Percentiles rank a stretch among this genome's conserved stretches.
These are phyloP conservation scores for Xyrichtys novacula DNA, from an alignment of 2,797 vertebrate genomes.

Conservation along the genomic window DNA sequence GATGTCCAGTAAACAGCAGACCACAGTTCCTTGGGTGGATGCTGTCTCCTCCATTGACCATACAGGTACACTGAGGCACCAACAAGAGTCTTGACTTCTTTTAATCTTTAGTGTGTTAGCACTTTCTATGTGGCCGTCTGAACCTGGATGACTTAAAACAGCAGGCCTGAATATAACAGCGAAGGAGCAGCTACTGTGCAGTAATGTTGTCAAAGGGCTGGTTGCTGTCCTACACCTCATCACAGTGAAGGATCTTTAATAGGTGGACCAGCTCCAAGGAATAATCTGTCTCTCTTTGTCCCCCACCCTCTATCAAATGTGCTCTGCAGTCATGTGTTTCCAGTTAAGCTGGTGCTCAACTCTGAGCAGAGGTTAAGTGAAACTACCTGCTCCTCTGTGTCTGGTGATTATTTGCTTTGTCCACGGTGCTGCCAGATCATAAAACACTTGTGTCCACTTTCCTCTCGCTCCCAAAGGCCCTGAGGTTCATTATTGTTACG, in stretches of 20 bases:
- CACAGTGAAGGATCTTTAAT: slow-evolving; percentile 59
- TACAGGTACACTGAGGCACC: slow-evolving; percentile 74
- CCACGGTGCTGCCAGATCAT: slow-evolving; percentile 78
- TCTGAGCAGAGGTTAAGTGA: slow-evolving; percentile 83
- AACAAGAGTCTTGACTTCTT: slow-evolving; percentile 64
- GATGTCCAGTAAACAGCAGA: slow-evolving; percentile 84
- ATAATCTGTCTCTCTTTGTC: slow-evolving; percentile 52
- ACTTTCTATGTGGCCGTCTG: slow-evolving; percentile 41
- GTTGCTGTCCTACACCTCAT: slow-evolving; percentile 45
- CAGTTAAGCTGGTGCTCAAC: slow-evolving; percentile 77
- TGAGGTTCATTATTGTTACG: slow-evolving; percentile 78
- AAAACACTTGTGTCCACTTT: slow-evolving; percentile 81
- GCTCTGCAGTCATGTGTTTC: slow-evolving; percentile 79
- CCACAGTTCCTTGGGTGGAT: slow-evolving; percentile 81
- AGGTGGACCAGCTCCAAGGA: slow-evolving; percentile 43
- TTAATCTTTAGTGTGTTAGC: slow-evolving; percentile 58
- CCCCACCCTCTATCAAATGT: slow-evolving; percentile 56
- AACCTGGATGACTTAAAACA: slow-evolving; percentile 50
- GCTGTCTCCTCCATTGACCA: slow-evolving; percentile 73
- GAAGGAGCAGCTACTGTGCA: slow-evolving; percentile 42
- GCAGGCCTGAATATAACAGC: slow-evolving; percentile 10
- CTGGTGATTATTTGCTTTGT: slow-evolving; percentile 85
- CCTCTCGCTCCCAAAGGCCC: slow-evolving; percentile 68
- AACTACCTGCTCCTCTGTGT: slow-evolving; percentile 85
- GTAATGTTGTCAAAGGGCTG: slow-evolving; percentile 45